Conservation (phyloP, 2,888 invertebrate species). For the Eretmocerus hayati region DNA sequence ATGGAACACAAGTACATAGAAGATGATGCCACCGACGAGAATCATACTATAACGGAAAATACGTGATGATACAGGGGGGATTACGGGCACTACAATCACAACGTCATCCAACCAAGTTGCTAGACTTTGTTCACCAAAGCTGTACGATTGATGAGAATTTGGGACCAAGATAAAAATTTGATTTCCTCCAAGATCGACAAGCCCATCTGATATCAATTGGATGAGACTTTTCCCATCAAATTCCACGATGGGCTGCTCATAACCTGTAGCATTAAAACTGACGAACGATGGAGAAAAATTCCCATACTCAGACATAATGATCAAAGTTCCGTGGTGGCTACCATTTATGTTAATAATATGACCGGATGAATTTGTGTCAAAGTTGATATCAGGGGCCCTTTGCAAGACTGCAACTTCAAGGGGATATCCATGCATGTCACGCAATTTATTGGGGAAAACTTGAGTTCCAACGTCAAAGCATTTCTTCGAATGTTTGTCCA, state of each 20-base stretch:
- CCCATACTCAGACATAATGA: neutral
- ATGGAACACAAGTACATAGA: slow-evolving; percentile 10
- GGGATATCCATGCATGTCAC: slow-evolving; percentile 3
- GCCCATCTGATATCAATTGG: neutral
- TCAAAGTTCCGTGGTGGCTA: neutral
- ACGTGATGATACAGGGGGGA: neutral
- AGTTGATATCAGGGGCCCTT: neutral
- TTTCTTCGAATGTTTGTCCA: neutral
- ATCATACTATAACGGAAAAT: no score
- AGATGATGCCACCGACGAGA: neutral
- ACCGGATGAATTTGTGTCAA: slow-evolving; percentile 2
- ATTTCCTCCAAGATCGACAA: slow-evolving; percentile 6
- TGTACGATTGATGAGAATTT: neutral
- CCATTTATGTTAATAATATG: slow-evolving; percentile 5
- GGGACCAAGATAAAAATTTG: slow-evolving; percentile 1
- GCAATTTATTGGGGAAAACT: slow-evolving; percentile 11
- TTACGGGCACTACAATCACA: slow-evolving; percentile 13
- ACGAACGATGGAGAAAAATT: slow-evolving; percentile 3
- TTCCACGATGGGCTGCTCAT: neutral
- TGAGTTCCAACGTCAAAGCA: neutral
- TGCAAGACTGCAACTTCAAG: slow-evolving; percentile 1
- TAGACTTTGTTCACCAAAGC: neutral
- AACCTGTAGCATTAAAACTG: neutral
- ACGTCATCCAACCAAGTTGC: slow-evolving; percentile 12
- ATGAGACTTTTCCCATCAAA: neutral